These are phyloP conservation scores for Ectropis crepuscularia DNA, from an alignment of 2,888 invertebrate genomes.

Conservation along the genomic window DNA sequence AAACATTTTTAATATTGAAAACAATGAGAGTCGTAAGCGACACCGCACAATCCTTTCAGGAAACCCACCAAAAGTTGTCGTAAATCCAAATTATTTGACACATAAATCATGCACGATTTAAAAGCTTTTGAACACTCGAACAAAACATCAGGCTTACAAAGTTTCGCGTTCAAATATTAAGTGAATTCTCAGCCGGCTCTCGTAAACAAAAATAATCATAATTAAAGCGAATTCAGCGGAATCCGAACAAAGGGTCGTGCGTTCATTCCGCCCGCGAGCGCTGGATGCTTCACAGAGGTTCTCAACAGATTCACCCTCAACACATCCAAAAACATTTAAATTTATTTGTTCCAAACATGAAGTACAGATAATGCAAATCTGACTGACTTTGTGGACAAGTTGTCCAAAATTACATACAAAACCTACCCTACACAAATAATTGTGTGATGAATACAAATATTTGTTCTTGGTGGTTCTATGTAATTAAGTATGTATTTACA, in stretches of 20 bases:
- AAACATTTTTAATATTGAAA: neutral
- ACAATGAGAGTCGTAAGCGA: neutral
- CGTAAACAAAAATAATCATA: slow-evolving; percentile 35
- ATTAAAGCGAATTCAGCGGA: slow-evolving; percentile 31
- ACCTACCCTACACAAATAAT: too few relatives aligned
- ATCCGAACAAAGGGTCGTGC: slow-evolving; percentile 35
- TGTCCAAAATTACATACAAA: too few relatives aligned
- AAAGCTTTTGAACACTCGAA: slow-evolving; percentile 18
- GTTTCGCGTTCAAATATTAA: slow-evolving; percentile 27
- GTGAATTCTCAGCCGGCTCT: slow-evolving; percentile 20
- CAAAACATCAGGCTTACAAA: slow-evolving; percentile 23
- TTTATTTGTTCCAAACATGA: too few relatives aligned
- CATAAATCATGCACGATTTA: slow-evolving; percentile 24
- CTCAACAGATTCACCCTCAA: slow-evolving; percentile 13
- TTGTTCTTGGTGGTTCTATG: too few relatives aligned
- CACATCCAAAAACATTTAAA: too few relatives aligned
- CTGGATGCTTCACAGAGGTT: slow-evolving; percentile 20
- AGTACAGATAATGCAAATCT: too few relatives aligned
- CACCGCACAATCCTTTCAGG: neutral
- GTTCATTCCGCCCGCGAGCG: slow-evolving; percentile 33
- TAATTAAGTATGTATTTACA: too few relatives aligned
- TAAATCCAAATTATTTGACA: slow-evolving; percentile 10
- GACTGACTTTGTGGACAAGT: too few relatives aligned
- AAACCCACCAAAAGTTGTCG: neutral
- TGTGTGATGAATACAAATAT: too few relatives aligned